Percentiles rank a stretch among this genome's conserved stretches.
These are phyloP conservation scores for Corapipo altera DNA, from an alignment of 2,113 vertebrate genomes.

Conservation along the genomic window DNA sequence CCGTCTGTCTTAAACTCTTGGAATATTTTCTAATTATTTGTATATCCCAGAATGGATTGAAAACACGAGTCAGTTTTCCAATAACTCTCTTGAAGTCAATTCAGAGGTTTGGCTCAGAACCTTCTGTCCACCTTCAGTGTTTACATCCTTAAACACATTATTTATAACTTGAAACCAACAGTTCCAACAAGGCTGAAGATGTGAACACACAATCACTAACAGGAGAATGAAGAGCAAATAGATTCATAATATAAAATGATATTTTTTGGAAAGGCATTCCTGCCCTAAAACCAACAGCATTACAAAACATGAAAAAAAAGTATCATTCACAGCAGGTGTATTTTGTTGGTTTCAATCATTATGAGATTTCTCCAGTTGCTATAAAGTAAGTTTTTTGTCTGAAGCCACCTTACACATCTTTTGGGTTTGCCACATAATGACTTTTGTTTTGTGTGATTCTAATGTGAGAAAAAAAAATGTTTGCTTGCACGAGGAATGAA, in stretches of 20 bases:
- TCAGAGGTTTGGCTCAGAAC: background rate
- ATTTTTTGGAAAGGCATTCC: background rate
- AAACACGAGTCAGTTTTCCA: background rate
- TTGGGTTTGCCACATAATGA: background rate
- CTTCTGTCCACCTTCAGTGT: background rate
- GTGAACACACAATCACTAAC: background rate
- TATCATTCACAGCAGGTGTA: background rate
- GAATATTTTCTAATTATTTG: background rate
- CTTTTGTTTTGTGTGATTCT: fast-evolving
- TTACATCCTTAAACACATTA: background rate
- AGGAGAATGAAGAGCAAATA: background rate
- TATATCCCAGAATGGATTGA: background rate
- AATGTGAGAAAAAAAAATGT: background rate
- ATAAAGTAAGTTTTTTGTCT: background rate
- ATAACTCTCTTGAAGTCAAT: background rate
- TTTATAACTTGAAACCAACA: background rate
- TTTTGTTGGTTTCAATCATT: background rate
- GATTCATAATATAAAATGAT: background rate
- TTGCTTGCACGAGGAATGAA: background rate
- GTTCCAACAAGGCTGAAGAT: background rate
- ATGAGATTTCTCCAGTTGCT: background rate
- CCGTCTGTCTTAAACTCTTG: background rate
- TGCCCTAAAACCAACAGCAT: background rate
- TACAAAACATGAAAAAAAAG: background rate
- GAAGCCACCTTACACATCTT: background rate